A percentile compares a stretch with the other conserved stretches of the same genome.
Evolutionary conservation across 2,797 vertebrate genomes (phyloP).

Genomic region (Anniella stebbinsi): DNA sequence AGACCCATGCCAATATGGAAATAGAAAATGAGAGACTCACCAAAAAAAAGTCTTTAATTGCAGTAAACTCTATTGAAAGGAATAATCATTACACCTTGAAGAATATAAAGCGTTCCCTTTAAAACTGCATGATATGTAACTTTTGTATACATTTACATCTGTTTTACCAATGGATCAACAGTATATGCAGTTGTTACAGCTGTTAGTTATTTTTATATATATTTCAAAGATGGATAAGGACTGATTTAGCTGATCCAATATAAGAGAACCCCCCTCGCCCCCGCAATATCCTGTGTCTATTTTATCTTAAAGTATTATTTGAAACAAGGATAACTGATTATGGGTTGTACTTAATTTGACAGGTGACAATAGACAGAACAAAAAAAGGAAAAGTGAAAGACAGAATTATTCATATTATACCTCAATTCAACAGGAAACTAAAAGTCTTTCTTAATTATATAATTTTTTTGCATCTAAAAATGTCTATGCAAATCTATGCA

Average conservation of each 20-base stretch:
- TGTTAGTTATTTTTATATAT: conserved; percentile 15
- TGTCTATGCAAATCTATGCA: conserved; percentile 12
- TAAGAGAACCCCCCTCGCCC: not conserved
- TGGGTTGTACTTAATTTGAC: conserved; percentile 5
- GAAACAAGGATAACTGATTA: not conserved
- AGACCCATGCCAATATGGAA: not conserved
- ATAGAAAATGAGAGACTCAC: not conserved
- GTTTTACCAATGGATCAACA: not conserved
- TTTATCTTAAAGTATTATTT: conserved; percentile 7
- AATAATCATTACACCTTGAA: not conserved
- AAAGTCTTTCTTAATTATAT: not conserved
- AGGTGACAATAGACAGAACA: not conserved
- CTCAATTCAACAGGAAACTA: not conserved
- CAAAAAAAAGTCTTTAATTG: not conserved
- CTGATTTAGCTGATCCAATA: not conserved
- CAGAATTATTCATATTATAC: not conserved
- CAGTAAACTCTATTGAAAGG: not conserved
- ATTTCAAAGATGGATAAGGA: not conserved
- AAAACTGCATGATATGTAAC: not conserved
- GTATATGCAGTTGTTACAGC: not conserved
- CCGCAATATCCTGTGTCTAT: not conserved
- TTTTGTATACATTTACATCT: not conserved
- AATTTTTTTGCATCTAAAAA: conserved; percentile 1
- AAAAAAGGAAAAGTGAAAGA: not conserved
- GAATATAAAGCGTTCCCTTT: not conserved